phyloP scores from a whole-genome alignment of 2,888 invertebrate genomes.

The Drosophila demipolita region DNA sequence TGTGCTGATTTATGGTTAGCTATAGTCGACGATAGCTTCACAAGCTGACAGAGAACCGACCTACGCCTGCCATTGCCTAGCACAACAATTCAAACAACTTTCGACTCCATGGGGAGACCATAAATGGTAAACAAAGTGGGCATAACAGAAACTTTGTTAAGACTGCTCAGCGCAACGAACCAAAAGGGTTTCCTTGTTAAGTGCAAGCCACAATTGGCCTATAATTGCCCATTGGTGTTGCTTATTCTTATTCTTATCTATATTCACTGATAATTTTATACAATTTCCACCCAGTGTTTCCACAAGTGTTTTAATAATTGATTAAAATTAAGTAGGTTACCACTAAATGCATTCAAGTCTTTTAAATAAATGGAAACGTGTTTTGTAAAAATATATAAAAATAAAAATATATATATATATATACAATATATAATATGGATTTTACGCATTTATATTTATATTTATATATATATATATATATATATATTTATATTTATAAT shows the following conservation, averaged over 20 bases:
- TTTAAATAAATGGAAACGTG: background rate
- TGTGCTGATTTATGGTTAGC: slow-evolving; percentile 42
- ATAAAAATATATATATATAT: background rate
- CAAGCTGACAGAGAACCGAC: slow-evolving; percentile 13
- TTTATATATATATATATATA: background rate
- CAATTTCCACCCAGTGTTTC: background rate
- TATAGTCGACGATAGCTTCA: slow-evolving; percentile 10
- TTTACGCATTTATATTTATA: too few relatives aligned
- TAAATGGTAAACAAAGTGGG: slow-evolving; percentile 44
- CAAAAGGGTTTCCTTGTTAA: slow-evolving; percentile 52
- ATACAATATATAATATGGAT: background rate
- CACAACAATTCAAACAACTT: slow-evolving; percentile 42
- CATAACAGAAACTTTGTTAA: slow-evolving; percentile 21
- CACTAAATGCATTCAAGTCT: slow-evolving; percentile 1
- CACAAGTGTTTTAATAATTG: slow-evolving; percentile 6
- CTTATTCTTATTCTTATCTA: slow-evolving; percentile 7
- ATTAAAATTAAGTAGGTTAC: slow-evolving; percentile 12
- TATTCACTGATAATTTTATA: slow-evolving; percentile 12
- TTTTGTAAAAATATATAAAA: background rate
- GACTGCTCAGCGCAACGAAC: slow-evolving; percentile 28
- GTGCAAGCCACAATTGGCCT: slow-evolving; percentile 15
- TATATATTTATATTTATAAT: background rate
- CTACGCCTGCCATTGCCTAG: slow-evolving; percentile 44
- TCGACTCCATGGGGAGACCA: slow-evolving; percentile 19
- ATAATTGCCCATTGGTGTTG: slow-evolving; percentile 10